Evolutionary conservation across 2,888 invertebrate species (phyloP).

Genomic region (Xestia xanthographa): DNA sequence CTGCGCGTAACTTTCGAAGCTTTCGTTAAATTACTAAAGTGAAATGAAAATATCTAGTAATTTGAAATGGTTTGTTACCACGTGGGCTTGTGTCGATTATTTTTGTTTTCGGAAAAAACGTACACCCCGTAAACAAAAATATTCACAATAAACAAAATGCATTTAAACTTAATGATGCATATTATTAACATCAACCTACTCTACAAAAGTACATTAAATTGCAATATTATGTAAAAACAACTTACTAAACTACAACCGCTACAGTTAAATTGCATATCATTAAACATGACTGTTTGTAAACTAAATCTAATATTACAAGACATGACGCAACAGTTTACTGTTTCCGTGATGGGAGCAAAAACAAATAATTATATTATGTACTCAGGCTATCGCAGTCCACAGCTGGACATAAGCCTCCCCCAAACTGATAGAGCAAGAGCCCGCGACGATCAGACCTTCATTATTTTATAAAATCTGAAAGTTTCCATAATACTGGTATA

Average conservation of each 20-base stretch:
- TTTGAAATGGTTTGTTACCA: not conserved
- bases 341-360: constrained; percentile 20
- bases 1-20: constrained; percentile 22
- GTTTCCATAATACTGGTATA: too few relatives aligned
- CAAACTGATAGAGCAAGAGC: too few relatives aligned
- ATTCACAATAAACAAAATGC: not conserved
- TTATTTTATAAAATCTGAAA: too few relatives aligned
- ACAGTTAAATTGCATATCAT: constrained; percentile 35
- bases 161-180: not conserved
- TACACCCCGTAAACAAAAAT: not conserved
- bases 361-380: not conserved
- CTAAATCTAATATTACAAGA: constrained; percentile 12
- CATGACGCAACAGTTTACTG: constrained; percentile 14
- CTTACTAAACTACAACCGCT: not conserved
- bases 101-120: not conserved
- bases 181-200: not conserved
- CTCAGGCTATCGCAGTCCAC: too few relatives aligned
- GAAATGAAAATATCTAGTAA: not conserved
- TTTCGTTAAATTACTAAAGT: constrained; percentile 20
- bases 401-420: too few relatives aligned
- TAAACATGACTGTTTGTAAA: constrained; percentile 18
- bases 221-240: constrained; percentile 10
- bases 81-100: not conserved
- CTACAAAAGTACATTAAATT: not conserved
- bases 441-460: too few relatives aligned